Conservation (phyloP, 2,888 invertebrate species). For the Parnassius mnemosyne region DNA sequence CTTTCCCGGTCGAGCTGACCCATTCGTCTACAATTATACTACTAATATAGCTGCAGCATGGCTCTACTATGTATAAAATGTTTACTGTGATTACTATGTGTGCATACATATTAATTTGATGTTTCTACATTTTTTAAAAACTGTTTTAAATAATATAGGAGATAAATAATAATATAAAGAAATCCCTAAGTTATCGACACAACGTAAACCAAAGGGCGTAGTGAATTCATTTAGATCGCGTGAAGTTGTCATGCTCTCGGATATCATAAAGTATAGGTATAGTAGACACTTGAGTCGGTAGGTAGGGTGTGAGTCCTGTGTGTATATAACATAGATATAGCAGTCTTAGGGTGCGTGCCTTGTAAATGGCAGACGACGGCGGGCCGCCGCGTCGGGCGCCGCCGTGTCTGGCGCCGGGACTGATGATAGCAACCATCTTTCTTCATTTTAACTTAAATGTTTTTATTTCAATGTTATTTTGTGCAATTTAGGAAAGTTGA, state of each 20-base stretch:
- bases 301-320: background rate
- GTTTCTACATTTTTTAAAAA: no score
- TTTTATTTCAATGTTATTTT: slow-evolving; percentile 6
- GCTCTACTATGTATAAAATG: no score
- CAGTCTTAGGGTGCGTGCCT: slow-evolving; percentile 25
- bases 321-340: no score
- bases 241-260: slow-evolving; percentile 6
- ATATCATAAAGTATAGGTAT: slow-evolving; percentile 13
- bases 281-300: slow-evolving; percentile 13
- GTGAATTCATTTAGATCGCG: background rate
- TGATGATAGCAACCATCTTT: slow-evolving; percentile 40
- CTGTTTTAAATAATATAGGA: no score
- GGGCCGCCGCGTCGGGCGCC: slow-evolving; percentile 49
- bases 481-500: no score
- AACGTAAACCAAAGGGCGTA: background rate
- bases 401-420: slow-evolving; percentile 56
- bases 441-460: slow-evolving; percentile 37
- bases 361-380: slow-evolving; percentile 29
- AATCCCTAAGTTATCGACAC: background rate
- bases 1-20: no score
- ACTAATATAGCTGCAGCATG: no score
- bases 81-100: no score
- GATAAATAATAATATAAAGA: no score
- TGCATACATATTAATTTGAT: no score
- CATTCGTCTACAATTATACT: no score